Conservation (phyloP, 2,888 invertebrate species). For the Tuberolachnus salignus region DNA sequence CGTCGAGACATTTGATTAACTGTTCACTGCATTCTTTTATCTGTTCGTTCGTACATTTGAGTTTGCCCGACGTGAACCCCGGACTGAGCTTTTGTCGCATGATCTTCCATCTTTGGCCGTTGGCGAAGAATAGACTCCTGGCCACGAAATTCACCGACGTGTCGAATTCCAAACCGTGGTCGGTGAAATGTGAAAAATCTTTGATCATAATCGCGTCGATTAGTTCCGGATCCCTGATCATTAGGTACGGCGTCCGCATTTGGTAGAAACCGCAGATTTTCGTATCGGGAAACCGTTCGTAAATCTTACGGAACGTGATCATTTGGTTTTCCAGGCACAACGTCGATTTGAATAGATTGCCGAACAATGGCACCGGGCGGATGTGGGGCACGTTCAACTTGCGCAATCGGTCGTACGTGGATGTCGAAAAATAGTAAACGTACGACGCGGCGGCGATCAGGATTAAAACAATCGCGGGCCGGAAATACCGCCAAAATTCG, state of each 20-base stretch:
- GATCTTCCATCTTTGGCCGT: slow-evolving; percentile 62
- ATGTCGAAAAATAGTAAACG: no score
- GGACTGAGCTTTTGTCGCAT: slow-evolving; percentile 62
- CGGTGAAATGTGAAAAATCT: slow-evolving; percentile 58
- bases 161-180: slow-evolving; percentile 56
- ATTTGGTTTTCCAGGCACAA: neutral
- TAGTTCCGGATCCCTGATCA: slow-evolving; percentile 53
- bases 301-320: slow-evolving; percentile 27
- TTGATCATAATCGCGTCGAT: slow-evolving; percentile 56
- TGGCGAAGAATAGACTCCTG: slow-evolving; percentile 51
- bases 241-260: slow-evolving; percentile 41
- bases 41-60: slow-evolving; percentile 60
- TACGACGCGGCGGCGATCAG: no score
- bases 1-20: neutral
- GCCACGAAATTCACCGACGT: slow-evolving; percentile 55
- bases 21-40: slow-evolving; percentile 36
- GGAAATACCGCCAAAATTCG: no score
- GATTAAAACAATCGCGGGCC: no score
- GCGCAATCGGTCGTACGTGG: slow-evolving; percentile 61
- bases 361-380: slow-evolving; percentile 63
- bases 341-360: slow-evolving; percentile 60
- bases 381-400: slow-evolving; percentile 62
- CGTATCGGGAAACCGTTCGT: slow-evolving; percentile 57
- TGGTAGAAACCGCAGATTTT: slow-evolving; percentile 58
- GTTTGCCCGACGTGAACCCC: slow-evolving; percentile 63